These are phyloP conservation scores for Megalops atlanticus DNA, from an alignment of 2,113 vertebrate species.

Conservation along the genomic window DNA sequence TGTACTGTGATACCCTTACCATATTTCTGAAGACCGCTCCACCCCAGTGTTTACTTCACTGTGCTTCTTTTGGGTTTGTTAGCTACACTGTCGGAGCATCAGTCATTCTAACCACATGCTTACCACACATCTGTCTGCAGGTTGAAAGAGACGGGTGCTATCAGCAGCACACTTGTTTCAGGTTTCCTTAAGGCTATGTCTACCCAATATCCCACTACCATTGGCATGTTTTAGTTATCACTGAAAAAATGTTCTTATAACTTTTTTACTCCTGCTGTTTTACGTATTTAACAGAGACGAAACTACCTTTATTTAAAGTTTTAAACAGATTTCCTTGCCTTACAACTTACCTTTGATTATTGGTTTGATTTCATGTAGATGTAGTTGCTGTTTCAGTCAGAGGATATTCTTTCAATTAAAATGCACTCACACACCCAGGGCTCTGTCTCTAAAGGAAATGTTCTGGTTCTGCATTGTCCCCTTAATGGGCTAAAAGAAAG, in stretches of 20 bases:
- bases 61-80: neutral
- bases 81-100: neutral
- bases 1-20: conserved; percentile 40
- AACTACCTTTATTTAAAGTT: neutral
- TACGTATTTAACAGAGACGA: neutral
- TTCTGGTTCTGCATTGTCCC: too few species aligned
- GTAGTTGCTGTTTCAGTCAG: neutral
- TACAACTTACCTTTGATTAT: neutral
- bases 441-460: too few species aligned
- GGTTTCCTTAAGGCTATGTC: neutral
- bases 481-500: too few species aligned
- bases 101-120: neutral
- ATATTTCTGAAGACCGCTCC: neutral
- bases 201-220: neutral
- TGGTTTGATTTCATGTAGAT: neutral
- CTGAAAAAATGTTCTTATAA: too few species aligned
- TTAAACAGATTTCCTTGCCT: neutral
- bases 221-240: neutral
- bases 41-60: neutral
- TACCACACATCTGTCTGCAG: neutral
- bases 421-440: too few species aligned
- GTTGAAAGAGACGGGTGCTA: neutral
- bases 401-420: neutral
- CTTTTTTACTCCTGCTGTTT: too few species aligned
- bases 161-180: too few species aligned